Base-by-base conservation (phyloP, 1,140 invertebrate species). In the Drosophila virilis region DNA sequence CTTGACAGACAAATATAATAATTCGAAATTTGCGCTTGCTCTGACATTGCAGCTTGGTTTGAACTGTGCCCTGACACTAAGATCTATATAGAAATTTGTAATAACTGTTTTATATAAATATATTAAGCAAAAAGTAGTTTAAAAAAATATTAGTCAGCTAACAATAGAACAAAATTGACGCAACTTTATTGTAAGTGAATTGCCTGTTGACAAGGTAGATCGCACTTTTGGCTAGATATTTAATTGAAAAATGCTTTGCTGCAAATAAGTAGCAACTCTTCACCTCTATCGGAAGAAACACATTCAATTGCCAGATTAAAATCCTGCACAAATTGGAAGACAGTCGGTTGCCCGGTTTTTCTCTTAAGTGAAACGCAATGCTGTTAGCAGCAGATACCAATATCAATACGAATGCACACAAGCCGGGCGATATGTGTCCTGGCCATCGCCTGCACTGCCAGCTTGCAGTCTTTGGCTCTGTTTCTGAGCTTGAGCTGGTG, bases 281-380 rank as follows among this genome's bases (percentile, higher is more conserved):
- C 55, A 33, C 2, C 22, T 45, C 55, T 33, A 33, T 28, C 33
- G 45, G 28, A 6, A n/a, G 38, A 12, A 8, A 8, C 54, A 33
- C 48, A 32, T 51, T 7, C 28, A 17, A 17, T 51, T 51, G 54
- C 33, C 33, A 61, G 15, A n/a, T 33, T 15, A 61, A 45, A 50
- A 55, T 73, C 48, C 64, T 38, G 51, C 15, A 12, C 37, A 67
- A 54, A 42, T 59, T 70, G 48, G 48, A 37, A 52, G 17, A 22
- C 54, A 52, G 22, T 32, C 28, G 13, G 10, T 40, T 62, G 55
- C 46, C 54, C 57, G 79, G 80, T 77, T 86, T 88, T 74, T 54
- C 77, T 71, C 79, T 80, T 50, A 77, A 79, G 60, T 80, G 58
- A 73, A 67, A 50, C 61, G 59, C 71, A 69, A 81, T 79, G 76